These are phyloP conservation scores for Burhinus oedicnemus DNA, from an alignment of 2,113 vertebrate species.

Conservation along the genomic window DNA sequence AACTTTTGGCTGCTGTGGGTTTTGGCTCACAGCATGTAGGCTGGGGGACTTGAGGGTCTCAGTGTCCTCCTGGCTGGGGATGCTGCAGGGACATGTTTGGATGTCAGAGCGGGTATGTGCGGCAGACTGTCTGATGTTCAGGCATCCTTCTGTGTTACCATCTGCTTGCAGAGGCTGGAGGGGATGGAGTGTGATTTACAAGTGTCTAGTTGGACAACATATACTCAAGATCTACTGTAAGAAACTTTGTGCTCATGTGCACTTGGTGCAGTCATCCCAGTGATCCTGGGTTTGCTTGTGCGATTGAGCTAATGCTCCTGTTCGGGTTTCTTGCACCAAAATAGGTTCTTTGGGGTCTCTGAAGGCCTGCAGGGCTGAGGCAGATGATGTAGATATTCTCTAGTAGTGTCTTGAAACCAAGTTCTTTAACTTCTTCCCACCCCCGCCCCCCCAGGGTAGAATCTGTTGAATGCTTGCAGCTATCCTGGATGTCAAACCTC, in stretches of 20 bases:
- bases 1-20: not conserved
- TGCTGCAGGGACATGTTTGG: not conserved
- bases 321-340: not conserved
- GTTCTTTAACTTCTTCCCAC: not conserved
- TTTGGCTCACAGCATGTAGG: not conserved
- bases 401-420: not conserved
- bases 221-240: fast-evolving
- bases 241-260: not conserved
- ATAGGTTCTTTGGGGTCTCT: not conserved
- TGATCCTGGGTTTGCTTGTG: not conserved
- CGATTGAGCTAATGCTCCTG: not conserved
- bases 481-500: not conserved
- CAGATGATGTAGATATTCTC: not conserved
- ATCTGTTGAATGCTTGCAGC: not conserved
- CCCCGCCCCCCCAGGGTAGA: too few relatives aligned
- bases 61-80: not conserved
- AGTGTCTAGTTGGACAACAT: not conserved
- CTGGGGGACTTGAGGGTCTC: not conserved
- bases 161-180: not conserved
- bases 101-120: not conserved
- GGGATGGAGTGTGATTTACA: not conserved
- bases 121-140: fast-evolving
- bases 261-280: not conserved
- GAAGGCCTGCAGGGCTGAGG: not conserved
- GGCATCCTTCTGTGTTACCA: not conserved